phyloP scores from a whole-genome alignment of 2,113 vertebrate species.

The Tretioscincus oriximinensis region DNA sequence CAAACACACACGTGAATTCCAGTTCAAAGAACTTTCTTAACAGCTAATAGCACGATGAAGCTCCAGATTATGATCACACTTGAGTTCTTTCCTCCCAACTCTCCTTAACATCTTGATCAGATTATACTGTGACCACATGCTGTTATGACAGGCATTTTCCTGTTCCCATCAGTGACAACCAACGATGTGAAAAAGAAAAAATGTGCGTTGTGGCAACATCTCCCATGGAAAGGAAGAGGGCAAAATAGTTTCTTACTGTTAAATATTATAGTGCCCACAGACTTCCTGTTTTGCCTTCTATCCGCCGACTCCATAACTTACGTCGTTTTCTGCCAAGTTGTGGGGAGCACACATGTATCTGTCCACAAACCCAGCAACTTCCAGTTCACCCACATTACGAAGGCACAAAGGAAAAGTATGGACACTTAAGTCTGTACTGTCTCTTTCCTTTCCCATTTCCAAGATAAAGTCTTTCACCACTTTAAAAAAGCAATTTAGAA shows the following conservation, averaged over 20 bases:
- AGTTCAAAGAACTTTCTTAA: neutral
- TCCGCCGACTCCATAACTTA: neutral
- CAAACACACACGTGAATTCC: too few species aligned
- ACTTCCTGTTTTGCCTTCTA: neutral
- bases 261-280: neutral
- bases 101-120: neutral
- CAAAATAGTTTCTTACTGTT: neutral
- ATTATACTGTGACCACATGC: neutral
- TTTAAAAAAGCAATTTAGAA: too few species aligned
- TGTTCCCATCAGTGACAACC: neutral
- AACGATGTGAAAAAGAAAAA: neutral
- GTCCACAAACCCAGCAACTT: neutral
- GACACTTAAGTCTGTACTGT: neutral
- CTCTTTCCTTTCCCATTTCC: neutral
- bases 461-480: too few species aligned
- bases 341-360: rapidly evolving
- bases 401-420: neutral
- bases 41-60: neutral
- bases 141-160: neutral
- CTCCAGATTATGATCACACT: neutral
- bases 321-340: neutral
- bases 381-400: neutral
- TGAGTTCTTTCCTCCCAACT: neutral
- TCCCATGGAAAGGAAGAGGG: neutral
- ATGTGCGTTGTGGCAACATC: neutral